Evolutionary conservation across 2,888 invertebrate genomes (phyloP), one percentile per base, ranked within the genome.

Genomic region (Andrena praecox): DNA sequence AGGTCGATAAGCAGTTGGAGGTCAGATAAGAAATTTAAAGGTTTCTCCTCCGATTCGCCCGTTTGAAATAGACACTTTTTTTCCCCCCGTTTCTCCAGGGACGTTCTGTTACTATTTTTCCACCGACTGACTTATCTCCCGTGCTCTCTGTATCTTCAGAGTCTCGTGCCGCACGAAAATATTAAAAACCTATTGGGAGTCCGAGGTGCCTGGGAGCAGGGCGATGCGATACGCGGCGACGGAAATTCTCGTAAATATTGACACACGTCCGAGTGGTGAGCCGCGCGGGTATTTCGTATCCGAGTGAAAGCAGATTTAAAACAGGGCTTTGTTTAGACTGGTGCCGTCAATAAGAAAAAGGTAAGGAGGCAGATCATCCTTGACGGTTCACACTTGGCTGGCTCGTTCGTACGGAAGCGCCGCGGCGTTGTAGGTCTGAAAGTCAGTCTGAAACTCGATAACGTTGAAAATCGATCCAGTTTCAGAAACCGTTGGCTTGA

Each of bases 361-460:
- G 71, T 50, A 80, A 77, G 68, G 67, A 83, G 85, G 66, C 74
- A 89, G 87, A 92, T 88, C 80, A 88, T 82, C 82, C 80, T 76
- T 86, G 90, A 89, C 89, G 89, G 86, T 85, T 91, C 85, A 89
- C 86, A 89, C 88, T 88, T 70, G 90, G 82, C 62, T 88, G 86
- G 67, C 64, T 80, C 87, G 85, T 89, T 80, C 86, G 84, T 89
- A 86, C 86, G 85, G 85, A 85, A 87, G 86, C 85, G 78, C 33
- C 83, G 81, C 62, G 73, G 81, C 76, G 66, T 80, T 84, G 70
- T 71, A 52, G 5, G 60, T 77, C 70, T 66, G 79, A 80, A 10
- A 87, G 86, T 87, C 82, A 78, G 74, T 72, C 54, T 79, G 91
- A 91, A 92, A 92, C 75, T 85, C 82, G 92, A 92, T 90, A 90